Evolutionary conservation across 2,797 vertebrate genomes (phyloP).

Genomic region (Sebastes vulpes): DNA sequence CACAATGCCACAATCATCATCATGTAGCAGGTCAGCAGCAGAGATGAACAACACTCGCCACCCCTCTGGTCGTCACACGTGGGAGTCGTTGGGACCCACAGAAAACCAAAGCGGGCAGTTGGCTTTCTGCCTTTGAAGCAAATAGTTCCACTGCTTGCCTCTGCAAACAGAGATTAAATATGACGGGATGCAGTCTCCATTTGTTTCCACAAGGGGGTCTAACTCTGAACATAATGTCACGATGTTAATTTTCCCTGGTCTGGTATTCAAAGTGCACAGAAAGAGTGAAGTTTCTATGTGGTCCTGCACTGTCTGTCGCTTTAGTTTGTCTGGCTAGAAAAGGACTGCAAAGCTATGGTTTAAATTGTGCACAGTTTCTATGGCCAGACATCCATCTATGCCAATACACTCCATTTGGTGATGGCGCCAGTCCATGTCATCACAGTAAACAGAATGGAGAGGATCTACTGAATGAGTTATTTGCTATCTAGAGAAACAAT

Average conservation of each 20-base stretch:
- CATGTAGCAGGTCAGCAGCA: neutral
- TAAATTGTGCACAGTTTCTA: constrained; percentile 3
- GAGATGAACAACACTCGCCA: constrained; percentile 13
- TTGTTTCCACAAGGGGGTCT: neutral
- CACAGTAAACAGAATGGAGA: constrained; percentile 30
- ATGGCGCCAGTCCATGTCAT: constrained; percentile 21
- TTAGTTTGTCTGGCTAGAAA: neutral
- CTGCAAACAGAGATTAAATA: neutral
- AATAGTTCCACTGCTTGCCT: neutral
- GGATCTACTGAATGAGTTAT: constrained; percentile 38
- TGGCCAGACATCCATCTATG: constrained; percentile 15
- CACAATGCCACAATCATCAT: constrained; percentile 25
- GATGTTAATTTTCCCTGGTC: neutral
- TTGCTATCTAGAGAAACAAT: constrained; percentile 36
- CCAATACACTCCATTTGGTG: constrained; percentile 9
- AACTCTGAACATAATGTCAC: neutral
- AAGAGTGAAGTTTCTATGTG: neutral
- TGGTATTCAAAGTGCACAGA: neutral
- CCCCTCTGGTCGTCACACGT: neutral
- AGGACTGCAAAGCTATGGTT: neutral
- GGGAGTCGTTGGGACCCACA: neutral
- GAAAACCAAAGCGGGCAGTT: constrained; percentile 1
- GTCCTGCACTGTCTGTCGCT: neutral
- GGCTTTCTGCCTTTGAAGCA: neutral
- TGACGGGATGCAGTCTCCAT: neutral